phyloP scores from a whole-genome alignment of 1,140 invertebrate species.

The Drosophila seguyi region DNA sequence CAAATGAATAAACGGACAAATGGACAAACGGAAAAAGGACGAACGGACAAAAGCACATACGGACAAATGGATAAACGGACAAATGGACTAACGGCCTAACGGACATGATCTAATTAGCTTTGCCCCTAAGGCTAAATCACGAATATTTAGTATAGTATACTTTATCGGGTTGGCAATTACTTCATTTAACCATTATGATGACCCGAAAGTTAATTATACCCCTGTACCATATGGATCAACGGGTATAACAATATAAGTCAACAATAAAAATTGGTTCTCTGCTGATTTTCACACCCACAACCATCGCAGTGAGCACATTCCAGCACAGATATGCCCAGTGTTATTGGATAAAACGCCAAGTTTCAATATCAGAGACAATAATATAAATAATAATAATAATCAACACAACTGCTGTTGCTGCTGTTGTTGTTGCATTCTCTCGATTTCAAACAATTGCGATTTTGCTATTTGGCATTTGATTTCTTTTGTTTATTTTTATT shows the following conservation, averaged over 20 bases:
- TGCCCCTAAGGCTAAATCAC: not conserved
- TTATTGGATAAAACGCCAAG: constrained; percentile 12
- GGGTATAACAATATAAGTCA: not conserved
- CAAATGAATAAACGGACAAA: no score
- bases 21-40: no score
- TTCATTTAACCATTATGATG: not conserved
- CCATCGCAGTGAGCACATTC: constrained; percentile 8
- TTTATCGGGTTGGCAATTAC: not conserved
- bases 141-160: not conserved
- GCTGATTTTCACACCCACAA: constrained; percentile 8
- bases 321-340: constrained; percentile 1
- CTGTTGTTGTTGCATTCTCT: not conserved
- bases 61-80: no score
- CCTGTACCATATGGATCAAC: not conserved
- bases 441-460: constrained; percentile 31
- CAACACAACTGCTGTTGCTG: not conserved
- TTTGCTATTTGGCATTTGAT: constrained; percentile 65
- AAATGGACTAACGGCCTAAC: not conserved
- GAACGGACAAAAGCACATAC: no score
- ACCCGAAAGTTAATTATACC: not conserved
- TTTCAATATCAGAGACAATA: constrained; percentile 22
- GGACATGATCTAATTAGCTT: not conserved
- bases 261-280: constrained; percentile 3
- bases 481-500: constrained; percentile 55
- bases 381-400: constrained; percentile 37